A percentile compares a stretch with the other conserved stretches of the same genome.
phyloP scores from a whole-genome alignment of 2,888 invertebrate genomes.

The Macrostomum cliftonense region DNA sequence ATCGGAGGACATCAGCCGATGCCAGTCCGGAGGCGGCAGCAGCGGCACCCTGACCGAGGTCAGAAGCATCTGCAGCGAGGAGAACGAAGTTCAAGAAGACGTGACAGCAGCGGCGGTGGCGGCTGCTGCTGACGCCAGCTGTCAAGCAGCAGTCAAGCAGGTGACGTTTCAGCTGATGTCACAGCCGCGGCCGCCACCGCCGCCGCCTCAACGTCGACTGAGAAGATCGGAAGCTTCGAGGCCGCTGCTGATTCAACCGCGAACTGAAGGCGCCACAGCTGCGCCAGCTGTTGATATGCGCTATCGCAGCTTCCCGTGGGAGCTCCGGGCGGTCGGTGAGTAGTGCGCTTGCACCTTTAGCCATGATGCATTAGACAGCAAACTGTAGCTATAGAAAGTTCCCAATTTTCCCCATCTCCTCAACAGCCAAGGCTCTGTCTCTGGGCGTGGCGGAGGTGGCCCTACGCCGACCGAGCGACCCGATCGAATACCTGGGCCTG shows the following conservation, averaged over 20 bases:
- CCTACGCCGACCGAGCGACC: background rate
- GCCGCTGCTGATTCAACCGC: background rate
- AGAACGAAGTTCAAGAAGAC: background rate
- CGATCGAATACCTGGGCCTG: constrained; percentile 1
- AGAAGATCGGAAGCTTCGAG: background rate
- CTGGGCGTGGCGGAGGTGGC: background rate
- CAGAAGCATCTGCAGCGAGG: too few relatives aligned
- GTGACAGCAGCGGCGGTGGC: background rate
- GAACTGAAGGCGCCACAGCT: background rate
- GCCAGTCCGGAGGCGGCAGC: background rate
- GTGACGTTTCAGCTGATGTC: background rate
- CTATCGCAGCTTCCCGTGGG: too few relatives aligned
- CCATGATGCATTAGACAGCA: too few relatives aligned
- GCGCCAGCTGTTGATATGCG: background rate
- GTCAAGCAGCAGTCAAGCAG: background rate
- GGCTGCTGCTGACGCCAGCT: background rate
- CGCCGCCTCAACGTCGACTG: background rate
- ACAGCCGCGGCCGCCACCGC: background rate
- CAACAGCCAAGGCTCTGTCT: background rate
- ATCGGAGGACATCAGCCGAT: background rate
- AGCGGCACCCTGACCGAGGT: background rate
- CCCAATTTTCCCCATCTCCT: background rate
- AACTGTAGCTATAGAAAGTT: too few relatives aligned
- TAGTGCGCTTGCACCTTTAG: too few relatives aligned
- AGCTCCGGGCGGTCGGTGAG: background rate